These are phyloP conservation scores for Pseudocheirus occidentalis DNA, from an alignment of 2,797 vertebrate species.

Conservation along the genomic window DNA sequence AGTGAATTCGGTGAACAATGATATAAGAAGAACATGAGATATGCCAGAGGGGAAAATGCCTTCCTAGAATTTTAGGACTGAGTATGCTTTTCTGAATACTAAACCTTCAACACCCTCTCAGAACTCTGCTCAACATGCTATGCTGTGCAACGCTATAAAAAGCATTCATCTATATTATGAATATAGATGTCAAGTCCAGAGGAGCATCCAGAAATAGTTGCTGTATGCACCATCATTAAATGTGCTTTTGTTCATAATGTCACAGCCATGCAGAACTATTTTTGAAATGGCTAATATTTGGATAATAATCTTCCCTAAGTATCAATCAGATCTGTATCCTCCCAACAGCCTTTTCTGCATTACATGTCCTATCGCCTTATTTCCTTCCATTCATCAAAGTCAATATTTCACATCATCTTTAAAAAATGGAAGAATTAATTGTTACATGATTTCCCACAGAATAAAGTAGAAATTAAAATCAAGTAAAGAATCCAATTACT, in stretches of 20 bases:
- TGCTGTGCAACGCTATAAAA: not conserved
- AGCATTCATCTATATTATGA: not conserved
- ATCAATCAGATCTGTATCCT: not conserved
- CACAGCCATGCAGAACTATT: not conserved
- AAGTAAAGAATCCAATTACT: constrained; percentile 19
- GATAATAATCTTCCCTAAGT: not conserved
- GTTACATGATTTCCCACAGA: constrained; percentile 20
- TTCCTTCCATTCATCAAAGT: not conserved
- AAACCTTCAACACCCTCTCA: not conserved
- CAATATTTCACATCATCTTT: not conserved
- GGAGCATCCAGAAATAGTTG: not conserved
- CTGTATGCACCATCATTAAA: not conserved
- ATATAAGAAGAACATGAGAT: not conserved
- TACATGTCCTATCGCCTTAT: not conserved
- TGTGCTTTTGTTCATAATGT: not conserved
- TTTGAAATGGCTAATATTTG: not conserved
- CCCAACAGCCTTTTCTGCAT: not conserved
- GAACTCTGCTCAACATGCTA: not conserved
- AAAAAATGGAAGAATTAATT: constrained; percentile 17
- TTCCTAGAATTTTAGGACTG: not conserved
- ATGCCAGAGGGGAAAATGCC: not conserved
- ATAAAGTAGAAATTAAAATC: constrained; percentile 26
- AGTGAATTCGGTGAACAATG: not conserved
- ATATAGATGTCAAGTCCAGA: not conserved
- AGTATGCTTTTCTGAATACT: not conserved